Conservation (phyloP, 2,888 invertebrate species). For the Andrena fulva region DNA sequence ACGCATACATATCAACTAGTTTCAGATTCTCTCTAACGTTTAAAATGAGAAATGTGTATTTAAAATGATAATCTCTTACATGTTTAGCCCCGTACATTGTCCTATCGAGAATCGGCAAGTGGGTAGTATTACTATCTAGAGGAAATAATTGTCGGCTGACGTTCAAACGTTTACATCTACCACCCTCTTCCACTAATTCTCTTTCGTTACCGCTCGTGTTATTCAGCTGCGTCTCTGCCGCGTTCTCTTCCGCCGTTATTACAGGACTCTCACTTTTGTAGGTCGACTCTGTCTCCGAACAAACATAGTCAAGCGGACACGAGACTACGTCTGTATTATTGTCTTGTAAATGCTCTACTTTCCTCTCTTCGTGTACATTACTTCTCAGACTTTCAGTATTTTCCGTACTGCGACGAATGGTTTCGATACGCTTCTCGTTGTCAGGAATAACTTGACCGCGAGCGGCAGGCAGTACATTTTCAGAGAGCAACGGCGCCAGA, state of each 20-base stretch:
- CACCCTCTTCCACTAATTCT: constrained; percentile 15
- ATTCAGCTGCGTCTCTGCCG: neutral
- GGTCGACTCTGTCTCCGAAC: constrained; percentile 10
- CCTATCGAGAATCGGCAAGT: constrained; percentile 74
- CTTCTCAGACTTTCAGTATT: constrained; percentile 1
- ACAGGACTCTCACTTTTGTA: constrained; percentile 5
- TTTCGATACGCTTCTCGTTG: neutral
- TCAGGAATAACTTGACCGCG: constrained; percentile 1
- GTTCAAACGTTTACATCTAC: constrained; percentile 64
- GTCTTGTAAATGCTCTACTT: constrained; percentile 4
- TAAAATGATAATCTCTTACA: constrained; percentile 68
- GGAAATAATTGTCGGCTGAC: constrained; percentile 80
- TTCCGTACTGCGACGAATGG: constrained; percentile 10
- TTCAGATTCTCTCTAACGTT: constrained; percentile 13
- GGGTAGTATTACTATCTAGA: constrained; percentile 73
- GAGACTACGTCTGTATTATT: constrained; percentile 2
- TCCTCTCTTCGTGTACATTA: constrained; percentile 19
- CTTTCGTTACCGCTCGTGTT: constrained; percentile 4
- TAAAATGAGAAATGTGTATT: neutral
- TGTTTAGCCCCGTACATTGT: constrained; percentile 77
- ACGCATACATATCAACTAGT: neutral
- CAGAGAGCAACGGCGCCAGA: constrained; percentile 62
- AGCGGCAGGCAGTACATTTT: constrained; percentile 49
- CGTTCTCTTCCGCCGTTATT: neutral
- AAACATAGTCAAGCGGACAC: constrained; percentile 46